A percentile compares a stretch with the other conserved stretches of the same genome.
Conservation (phyloP, 1,140 invertebrate species). For the Ceratitis capitata region DNA sequence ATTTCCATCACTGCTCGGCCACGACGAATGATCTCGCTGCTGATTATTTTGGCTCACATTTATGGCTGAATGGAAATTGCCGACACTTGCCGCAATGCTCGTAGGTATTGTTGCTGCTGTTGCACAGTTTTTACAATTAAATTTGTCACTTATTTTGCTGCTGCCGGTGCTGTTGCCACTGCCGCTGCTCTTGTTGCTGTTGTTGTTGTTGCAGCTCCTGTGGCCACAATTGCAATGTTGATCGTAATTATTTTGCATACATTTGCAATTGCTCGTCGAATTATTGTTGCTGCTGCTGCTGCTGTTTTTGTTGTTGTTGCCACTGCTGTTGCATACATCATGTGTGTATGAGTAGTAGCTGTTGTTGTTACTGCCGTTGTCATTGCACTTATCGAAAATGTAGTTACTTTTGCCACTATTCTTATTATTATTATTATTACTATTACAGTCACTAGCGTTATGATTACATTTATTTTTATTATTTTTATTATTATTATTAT, state of each 20-base stretch:
- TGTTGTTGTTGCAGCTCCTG: background rate
- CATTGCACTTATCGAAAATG: background rate
- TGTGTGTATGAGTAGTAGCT: background rate
- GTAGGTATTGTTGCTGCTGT: background rate
- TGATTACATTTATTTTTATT: background rate
- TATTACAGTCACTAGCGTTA: background rate
- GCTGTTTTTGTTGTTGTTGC: background rate
- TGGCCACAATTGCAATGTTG: background rate
- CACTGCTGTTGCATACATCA: background rate
- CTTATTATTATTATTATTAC: background rate
- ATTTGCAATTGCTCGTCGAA: background rate
- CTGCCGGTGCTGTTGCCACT: background rate
- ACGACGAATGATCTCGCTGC: no score
- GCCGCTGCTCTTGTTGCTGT: background rate
- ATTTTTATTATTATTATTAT: background rate
- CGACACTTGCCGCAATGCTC: background rate
- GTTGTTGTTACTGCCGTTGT: background rate
- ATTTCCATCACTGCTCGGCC: no score
- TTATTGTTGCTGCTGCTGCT: background rate
- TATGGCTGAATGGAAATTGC: background rate
- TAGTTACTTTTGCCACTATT: background rate
- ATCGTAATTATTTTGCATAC: background rate
- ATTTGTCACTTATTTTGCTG: background rate
- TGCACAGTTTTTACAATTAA: slow-evolving; percentile 9
- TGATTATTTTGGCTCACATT: slow-evolving; percentile 1